Percentiles rank a stretch among this genome's conserved stretches.
These are phyloP conservation scores for Drosophila rubida DNA, from an alignment of 2,888 invertebrate genomes.

Conservation along the genomic window DNA sequence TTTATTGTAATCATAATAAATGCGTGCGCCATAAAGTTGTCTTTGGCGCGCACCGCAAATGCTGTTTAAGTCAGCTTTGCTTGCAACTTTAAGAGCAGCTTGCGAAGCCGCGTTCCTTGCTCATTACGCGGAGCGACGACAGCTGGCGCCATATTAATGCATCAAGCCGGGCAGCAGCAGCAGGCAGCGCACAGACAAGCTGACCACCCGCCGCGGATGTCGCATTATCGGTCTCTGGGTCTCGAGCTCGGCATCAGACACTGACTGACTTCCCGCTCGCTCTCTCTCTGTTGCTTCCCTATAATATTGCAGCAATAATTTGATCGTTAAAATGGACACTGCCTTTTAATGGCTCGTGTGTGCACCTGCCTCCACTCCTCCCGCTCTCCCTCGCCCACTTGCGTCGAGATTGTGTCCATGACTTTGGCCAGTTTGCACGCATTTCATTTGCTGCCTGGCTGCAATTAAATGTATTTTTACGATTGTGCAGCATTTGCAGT, in stretches of 20 bases:
- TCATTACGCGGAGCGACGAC: constrained; percentile 68
- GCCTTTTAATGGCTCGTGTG: constrained; percentile 56
- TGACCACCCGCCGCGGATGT: constrained; percentile 25
- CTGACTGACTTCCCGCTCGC: constrained; percentile 21
- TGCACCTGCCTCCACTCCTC: constrained; percentile 3
- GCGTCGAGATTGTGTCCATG: constrained; percentile 11
- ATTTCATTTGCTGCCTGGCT: constrained; percentile 66
- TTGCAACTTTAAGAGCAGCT: constrained; percentile 25
- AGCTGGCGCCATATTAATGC: constrained; percentile 69
- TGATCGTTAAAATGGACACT: constrained; percentile 78
- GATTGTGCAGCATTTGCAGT: constrained; percentile 73
- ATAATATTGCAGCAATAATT: constrained; percentile 70
- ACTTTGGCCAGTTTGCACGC: constrained; percentile 35
- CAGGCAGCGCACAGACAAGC: constrained; percentile 4
- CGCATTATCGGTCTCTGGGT: constrained; percentile 46
- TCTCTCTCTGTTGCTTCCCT: constrained; percentile 20
- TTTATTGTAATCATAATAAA: neutral
- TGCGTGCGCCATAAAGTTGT: neutral
- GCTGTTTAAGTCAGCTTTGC: constrained; percentile 16
- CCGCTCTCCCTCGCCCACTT: neutral
- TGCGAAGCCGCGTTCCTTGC: constrained; percentile 20
- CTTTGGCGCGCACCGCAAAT: neutral
- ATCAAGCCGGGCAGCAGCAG: constrained; percentile 18
- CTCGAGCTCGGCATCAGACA: constrained; percentile 11
- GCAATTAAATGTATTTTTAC: constrained; percentile 80